Base-by-base conservation (phyloP, 2,888 invertebrate genomes). In the Cryptus viduatorius region DNA sequence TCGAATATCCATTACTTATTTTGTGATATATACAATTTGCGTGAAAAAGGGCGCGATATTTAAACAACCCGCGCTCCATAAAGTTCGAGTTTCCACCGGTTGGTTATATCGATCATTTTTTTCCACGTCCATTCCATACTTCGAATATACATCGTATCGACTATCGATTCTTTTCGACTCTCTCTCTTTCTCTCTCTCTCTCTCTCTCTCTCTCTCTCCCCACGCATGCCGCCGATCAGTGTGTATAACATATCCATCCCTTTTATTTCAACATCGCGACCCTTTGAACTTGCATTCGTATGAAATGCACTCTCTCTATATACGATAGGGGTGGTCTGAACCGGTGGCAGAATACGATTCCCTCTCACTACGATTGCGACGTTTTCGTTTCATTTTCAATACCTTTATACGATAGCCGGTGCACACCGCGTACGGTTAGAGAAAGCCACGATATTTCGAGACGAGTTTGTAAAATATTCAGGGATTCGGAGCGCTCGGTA, bases 281-380 rank as follows among this genome's bases (percentile, higher is more conserved):
- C 64, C 81, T 84, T 81, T 81, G 78, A 81, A 44, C 68, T 56
- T 56, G 84, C n/a, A 81, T 24, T 81, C 81, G 73, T 19, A 81
- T 65, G 12, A 78, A 37, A 37, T 37, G 37, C 37, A 37, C 37
- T 37, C 37, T 37, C 37, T 37, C 37, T 37, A 37, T 37, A 37
- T 37, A 42, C 48, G 10, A 73, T 29, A 16, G 31, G 56, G 8
- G 56, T 19, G 56, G 16, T 8, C 19, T 56, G 1, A 8, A 69
- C 29, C 8, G 7, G 48, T 7, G 19, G 7, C n/a, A 8, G n/a
- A 73, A 8, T 29, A 71, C 61, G 59, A 73, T 73, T 5, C 64
- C 44, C 37, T 77, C 44, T 14, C 77, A n/a, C 10, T 53, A 44
- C 29, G 31, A 24, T 8, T 53, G 56, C 29, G 44, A 67, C 67